Evolutionary conservation across 2,797 vertebrate species (phyloP), one percentile per base, ranked within the genome.

Genomic region (Sebastes nivosus): DNA sequence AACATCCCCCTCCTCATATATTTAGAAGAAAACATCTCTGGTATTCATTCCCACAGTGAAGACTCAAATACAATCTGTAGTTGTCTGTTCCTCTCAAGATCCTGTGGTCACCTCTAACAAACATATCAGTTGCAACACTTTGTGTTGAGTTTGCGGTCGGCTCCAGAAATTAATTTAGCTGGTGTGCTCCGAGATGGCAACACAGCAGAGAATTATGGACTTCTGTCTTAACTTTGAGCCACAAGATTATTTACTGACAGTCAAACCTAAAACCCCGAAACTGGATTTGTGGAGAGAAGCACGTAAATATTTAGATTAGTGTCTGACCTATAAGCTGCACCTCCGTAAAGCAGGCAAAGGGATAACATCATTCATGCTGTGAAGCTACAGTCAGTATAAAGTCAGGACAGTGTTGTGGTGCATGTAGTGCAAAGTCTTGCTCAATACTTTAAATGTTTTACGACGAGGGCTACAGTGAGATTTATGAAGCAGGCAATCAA

Each of bases 231-330:
- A 88, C 80, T 54, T 71, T 85, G 74, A 87, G 80, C 75, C 50
- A 14, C 20, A 27, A 57, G 67, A 79, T 86, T 87, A 91, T 92
- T 92, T 87, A 87, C 82, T 9, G 24, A 84, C 61, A 71, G 77
- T 87, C 73, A 79, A 88, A 84, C 85, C 25, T 65, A 25, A 76
- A 87, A 76, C 42, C 75, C 32, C 1, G 46, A 83, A 81, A 74
- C 24, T 74, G 52, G 81, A 90, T 88, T 87, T 79, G 82, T 75
- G 24, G 67, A 75, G 57, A 76, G 77, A 67, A 68, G 54, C 73
- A 79, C n/a, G 66, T 85, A 88, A 93, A 93, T 90, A 90, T 91
- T 91, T 89, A 75, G 86, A 92, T 80, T 59, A 68, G 80, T 59
- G 68, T 82, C 79, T 84, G 88, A 89, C 83, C 85, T 79, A 57